Base-by-base conservation (phyloP, 2,888 invertebrate genomes). In the Cactoblastis cactorum region DNA sequence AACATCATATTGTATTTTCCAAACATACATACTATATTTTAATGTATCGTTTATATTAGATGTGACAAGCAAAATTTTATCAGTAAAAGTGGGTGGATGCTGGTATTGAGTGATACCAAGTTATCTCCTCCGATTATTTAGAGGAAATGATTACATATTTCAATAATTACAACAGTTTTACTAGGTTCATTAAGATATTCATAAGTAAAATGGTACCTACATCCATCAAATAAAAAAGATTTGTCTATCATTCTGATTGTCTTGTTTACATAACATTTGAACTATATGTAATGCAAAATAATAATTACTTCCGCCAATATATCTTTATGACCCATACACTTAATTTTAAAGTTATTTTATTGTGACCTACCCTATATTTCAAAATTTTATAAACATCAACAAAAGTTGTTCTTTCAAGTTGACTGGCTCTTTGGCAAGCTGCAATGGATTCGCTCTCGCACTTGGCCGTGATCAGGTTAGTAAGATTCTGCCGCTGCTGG, bases 341-440 rank as follows among this genome's bases (percentile, higher is more conserved):
- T 22, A 4, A 4, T 22, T 5, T 3, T 22, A 5, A 22, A 22
- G 22, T 4, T 22, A 22, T 4, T 22, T 22, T 22, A 28, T 28
- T 1, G 5, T 28, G 8, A 59, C 83, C 80, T 72, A 95, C 94
- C 90, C 96, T 96, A 79, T 95, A 96, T 69, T 95, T 95, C 41
- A 98, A 84, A 50, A 94, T 92, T 82, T 96, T 96, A 79, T 95
- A 95, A 11, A 94, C 95, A 77, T 96, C 95, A 45, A 95, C 83
- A 78, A 97, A 97, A 52, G 88, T 87, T 12, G 91, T 86, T 58
- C 76, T 74, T 56, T 89, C 86, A 17, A 89, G 74, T 14, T 75
- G 65, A 57, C 86, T 87, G 38, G 85, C 78, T 55, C 93, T 91
- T 62, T 94, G 93, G 77, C 95, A 96, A 64, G 95, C 96, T 18